Evolutionary conservation across 2,113 vertebrate species (phyloP).

Genomic region (Poeciliopsis turrubarensis): DNA sequence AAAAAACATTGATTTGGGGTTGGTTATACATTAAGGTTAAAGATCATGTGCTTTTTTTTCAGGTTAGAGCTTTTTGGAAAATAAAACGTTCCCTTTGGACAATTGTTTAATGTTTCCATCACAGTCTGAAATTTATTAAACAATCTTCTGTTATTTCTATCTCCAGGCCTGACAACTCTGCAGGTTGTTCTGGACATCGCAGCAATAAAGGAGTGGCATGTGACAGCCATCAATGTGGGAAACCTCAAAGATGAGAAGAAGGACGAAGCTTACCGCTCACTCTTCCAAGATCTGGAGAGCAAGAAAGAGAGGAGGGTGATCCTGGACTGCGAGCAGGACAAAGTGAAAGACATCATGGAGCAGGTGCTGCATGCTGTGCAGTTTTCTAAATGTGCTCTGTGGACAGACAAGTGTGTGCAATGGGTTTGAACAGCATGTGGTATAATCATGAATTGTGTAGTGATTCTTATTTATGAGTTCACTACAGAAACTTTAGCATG

Average conservation of each 20-base stretch:
- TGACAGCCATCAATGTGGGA: conserved; percentile 98
- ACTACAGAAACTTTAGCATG: neutral
- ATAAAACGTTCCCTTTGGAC: neutral
- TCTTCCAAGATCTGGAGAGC: conserved; percentile 96
- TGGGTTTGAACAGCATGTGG: neutral
- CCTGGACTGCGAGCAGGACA: conserved; percentile 97
- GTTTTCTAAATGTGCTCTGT: neutral
- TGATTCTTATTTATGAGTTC: neutral
- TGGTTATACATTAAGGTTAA: too few species aligned
- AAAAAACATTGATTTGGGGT: too few species aligned
- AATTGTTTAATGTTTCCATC: neutral
- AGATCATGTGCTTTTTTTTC: too few species aligned
- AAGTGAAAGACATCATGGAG: conserved; percentile 99
- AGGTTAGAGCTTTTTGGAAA: too few species aligned
- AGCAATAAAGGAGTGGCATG: conserved; percentile 98
- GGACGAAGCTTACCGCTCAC: conserved; percentile 95
- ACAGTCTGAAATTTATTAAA: neutral
- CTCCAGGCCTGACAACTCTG: conserved; percentile 91
- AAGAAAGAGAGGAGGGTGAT: conserved; percentile 97
- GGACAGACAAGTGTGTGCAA: neutral
- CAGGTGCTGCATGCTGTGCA: conserved; percentile 80
- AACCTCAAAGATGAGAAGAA: conserved; percentile 99
- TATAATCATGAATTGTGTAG: neutral
- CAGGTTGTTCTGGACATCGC: conserved; percentile 97
- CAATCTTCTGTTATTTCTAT: neutral